These are phyloP conservation scores for Bucorvus abyssinicus DNA, from an alignment of 2,797 vertebrate genomes.

Conservation along the genomic window DNA sequence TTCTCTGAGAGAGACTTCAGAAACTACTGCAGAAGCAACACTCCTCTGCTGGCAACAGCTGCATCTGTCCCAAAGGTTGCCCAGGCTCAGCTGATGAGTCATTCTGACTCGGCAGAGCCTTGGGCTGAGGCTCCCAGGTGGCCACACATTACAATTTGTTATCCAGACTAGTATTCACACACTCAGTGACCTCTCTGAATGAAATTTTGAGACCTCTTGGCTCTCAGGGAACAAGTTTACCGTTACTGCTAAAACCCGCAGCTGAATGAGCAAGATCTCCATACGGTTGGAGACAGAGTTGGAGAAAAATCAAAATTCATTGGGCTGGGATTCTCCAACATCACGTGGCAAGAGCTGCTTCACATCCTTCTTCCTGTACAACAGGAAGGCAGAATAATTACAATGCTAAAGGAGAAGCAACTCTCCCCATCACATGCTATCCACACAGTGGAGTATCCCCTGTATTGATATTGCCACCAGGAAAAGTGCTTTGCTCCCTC, in stretches of 20 bases:
- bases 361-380: background rate
- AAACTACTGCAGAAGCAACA: background rate
- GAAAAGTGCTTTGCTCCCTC: background rate
- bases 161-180: background rate
- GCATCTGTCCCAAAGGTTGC: background rate
- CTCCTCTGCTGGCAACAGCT: background rate
- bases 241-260: background rate
- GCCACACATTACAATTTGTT: background rate
- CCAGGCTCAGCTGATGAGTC: background rate
- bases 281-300: fast-evolving
- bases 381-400: background rate
- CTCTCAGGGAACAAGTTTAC: background rate
- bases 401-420: background rate
- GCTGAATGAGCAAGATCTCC: background rate
- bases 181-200: background rate
- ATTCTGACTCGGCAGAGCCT: background rate
- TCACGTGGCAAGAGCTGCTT: background rate
- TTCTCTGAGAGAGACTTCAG: background rate
- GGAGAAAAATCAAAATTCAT: background rate
- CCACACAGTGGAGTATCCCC: fast-evolving
- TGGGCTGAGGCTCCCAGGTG: background rate
- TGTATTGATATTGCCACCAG: background rate
- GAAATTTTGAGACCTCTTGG: background rate
- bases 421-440: background rate
- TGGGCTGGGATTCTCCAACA: background rate